Evolutionary conservation across 1,140 invertebrate genomes (phyloP).

Genomic region (Zaprionus lachaisei): DNA sequence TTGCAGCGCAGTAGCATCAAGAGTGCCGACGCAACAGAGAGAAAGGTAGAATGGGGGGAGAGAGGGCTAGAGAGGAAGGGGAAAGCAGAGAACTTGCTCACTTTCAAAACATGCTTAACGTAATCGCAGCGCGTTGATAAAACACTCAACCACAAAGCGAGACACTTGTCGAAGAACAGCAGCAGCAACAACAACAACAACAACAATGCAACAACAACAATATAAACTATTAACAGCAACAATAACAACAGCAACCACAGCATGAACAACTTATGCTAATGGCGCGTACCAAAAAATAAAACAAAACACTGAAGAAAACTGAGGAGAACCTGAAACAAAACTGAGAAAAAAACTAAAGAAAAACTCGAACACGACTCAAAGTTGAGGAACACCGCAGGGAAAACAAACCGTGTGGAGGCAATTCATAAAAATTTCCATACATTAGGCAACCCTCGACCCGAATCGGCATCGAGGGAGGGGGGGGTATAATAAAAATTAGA

Average conservation of each 20-base stretch:
- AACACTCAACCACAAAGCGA: conserved; percentile 27
- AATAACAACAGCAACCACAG: conserved; percentile 28
- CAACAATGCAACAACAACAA: conserved; percentile 25
- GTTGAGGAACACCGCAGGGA: conserved; percentile 5
- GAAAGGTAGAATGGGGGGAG: background rate
- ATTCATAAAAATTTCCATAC: conserved; percentile 76
- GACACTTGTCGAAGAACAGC: conserved; percentile 59
- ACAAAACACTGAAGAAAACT: conserved; percentile 5
- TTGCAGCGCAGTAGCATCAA: conserved; percentile 39
- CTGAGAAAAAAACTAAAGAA: conserved; percentile 12
- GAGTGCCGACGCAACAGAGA: conserved; percentile 19
- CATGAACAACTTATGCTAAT: conserved; percentile 74
- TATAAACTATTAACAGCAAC: conserved; percentile 4
- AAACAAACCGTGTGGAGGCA: conserved; percentile 28
- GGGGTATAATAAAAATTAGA: conserved; percentile 70
- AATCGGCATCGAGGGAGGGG: conserved; percentile 8
- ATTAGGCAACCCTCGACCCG: conserved; percentile 38
- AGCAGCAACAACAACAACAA: conserved; percentile 28
- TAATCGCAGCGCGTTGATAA: conserved; percentile 49
- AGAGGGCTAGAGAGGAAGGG: background rate
- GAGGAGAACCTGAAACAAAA: conserved; percentile 26
- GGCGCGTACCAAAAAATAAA: conserved; percentile 74
- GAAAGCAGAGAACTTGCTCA: conserved; percentile 20
- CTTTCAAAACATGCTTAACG: conserved; percentile 60
- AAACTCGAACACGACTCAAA: conserved; percentile 3